Base-by-base conservation (phyloP, 2,888 invertebrate species). In the Prosapia bicincta region DNA sequence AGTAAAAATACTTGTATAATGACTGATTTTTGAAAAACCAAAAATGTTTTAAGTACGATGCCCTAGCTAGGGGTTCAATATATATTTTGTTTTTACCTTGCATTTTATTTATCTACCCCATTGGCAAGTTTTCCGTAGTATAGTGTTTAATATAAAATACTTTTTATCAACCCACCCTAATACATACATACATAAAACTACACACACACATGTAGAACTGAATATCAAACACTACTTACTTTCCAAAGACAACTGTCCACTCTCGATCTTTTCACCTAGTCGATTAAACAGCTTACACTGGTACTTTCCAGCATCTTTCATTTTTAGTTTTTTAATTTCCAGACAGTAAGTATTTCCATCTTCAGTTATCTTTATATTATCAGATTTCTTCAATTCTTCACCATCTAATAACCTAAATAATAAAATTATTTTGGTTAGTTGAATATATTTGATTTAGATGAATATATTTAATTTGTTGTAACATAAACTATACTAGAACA, bases 271-370 rank as follows among this genome's bases (percentile, higher is more conserved):
- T 83, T 93, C 93, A 72, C 97, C 98, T 70, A 94, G 88, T 82
- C 93, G 91, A 84, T 97, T 97, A 81, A 89, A 89, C 72, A 97
- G 88, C 77, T 92, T 90, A 77, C 95, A 93, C 80, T 93, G 91
- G 87, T 96, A 97, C 76, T 90, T 87, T 10, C 94, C 95, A n/a
- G 90, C 91, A 83, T 97, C 96, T 10, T 88, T 75, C 80, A 91
- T 83, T 75, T 89, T 88, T 0, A 93, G 88, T 73, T 90, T 90
- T 70, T 89, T 89, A 54, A 97, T 90, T 81, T 91, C 91, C 79
- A 97, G 85, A 81, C 90, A 91, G 83, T 92, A 93, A 69, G 89
- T 86, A 78, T 93, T 92, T 28, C 92, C 92, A 30, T 90, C 90
- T 77, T 90, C 89, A 67, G 87, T 86, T 30, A 91, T 86, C 76